These are phyloP conservation scores for Chionomys nivalis DNA, from an alignment of 2,113 vertebrate species.

Conservation along the genomic window DNA sequence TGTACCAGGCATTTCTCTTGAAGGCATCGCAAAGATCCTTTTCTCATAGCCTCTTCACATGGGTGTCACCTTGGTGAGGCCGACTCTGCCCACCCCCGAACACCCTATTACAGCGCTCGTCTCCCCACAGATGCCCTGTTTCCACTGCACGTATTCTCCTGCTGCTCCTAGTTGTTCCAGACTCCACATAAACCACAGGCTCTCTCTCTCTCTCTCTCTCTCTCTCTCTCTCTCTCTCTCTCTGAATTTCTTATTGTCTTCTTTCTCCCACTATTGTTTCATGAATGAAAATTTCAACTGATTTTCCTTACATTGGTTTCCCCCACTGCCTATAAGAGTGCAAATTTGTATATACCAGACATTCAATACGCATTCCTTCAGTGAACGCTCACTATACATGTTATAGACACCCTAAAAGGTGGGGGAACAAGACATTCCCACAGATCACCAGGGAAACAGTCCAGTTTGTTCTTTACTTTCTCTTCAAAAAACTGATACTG, in stretches of 20 bases:
- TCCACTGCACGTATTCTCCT: not conserved
- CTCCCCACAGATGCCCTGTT: not conserved
- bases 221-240: no score
- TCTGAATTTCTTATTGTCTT: not conserved
- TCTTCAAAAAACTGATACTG: not conserved
- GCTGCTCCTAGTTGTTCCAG: not conserved
- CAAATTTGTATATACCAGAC: not conserved
- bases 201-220: not conserved
- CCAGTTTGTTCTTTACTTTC: not conserved
- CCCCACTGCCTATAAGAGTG: not conserved
- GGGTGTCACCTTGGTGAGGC: not conserved
- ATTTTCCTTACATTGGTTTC: not conserved
- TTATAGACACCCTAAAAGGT: not conserved
- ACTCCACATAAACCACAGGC: not conserved
- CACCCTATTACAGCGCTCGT: not conserved
- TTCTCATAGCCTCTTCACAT: not conserved
- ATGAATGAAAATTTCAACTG: not conserved
- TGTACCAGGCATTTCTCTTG: not conserved
- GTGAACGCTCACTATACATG: not conserved
- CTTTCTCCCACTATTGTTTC: not conserved
- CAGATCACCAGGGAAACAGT: not conserved
- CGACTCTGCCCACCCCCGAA: accelerated
- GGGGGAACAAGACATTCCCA: not conserved
- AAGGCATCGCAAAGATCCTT: not conserved
- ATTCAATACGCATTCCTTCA: not conserved